Conservation (phyloP, 1,140 invertebrate species). For the Brachystomella parvula region DNA sequence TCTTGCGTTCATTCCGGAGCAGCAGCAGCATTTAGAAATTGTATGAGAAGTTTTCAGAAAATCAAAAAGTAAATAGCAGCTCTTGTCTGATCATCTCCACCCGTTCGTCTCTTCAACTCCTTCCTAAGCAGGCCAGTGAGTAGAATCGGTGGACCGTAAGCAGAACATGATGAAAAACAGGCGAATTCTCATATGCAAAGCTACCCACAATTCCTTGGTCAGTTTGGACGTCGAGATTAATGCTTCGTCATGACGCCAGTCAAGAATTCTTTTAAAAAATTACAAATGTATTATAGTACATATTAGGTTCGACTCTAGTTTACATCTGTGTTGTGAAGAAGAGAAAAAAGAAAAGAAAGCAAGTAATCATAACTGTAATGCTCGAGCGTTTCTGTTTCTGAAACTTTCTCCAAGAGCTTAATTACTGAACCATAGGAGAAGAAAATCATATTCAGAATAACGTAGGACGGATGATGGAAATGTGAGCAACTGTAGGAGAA, state of each 20-base stretch:
- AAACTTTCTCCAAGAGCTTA: constrained; percentile 34
- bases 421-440: constrained; percentile 21
- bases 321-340: no score
- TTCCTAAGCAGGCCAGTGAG: background rate
- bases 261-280: background rate
- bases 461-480: no score
- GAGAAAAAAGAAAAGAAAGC: background rate
- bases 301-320: no score
- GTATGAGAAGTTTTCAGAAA: background rate
- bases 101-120: background rate
- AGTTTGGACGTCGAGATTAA: background rate
- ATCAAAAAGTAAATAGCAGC: background rate
- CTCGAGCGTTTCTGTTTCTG: constrained; percentile 32
- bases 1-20: background rate
- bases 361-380: constrained; percentile 6
- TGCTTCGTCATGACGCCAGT: background rate
- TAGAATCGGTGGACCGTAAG: background rate
- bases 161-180: background rate
- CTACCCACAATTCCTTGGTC: background rate
- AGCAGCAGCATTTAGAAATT: background rate
- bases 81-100: background rate
- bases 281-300: background rate
- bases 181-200: background rate
- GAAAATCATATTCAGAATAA: no score
- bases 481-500: no score